Evolutionary conservation across 2,797 vertebrate species (phyloP).

Genomic region (Florisuga fusca): DNA sequence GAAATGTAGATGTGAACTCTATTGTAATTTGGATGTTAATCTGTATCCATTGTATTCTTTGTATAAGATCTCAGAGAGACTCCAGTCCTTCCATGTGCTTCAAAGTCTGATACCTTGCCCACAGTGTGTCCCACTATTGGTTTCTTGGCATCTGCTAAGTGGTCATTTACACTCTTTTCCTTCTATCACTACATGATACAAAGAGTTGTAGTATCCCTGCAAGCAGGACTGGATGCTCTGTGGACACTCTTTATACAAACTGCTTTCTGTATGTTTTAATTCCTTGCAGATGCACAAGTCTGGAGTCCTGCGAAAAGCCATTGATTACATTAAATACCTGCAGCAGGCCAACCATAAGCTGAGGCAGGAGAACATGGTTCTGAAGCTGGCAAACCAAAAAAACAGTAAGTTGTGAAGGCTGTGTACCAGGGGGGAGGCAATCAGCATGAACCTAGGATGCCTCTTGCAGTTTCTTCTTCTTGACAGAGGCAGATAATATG

Average conservation of each 20-base stretch:
- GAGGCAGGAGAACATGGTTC: constrained; percentile 94
- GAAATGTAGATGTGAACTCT: background rate
- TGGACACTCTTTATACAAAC: background rate
- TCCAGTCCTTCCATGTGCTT: background rate
- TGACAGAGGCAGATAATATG: background rate
- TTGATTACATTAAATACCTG: constrained; percentile 98
- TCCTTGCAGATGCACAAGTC: constrained; percentile 95
- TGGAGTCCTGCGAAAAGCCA: constrained; percentile 94
- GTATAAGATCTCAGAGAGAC: background rate
- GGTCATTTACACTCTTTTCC: background rate
- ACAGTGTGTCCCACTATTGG: rapidly evolving
- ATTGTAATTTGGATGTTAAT: background rate
- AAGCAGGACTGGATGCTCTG: background rate
- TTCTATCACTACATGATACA: background rate
- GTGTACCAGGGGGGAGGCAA: background rate
- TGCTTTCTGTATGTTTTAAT: background rate
- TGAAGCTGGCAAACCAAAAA: constrained; percentile 94
- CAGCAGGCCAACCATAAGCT: constrained; percentile 97
- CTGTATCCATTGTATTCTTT: background rate
- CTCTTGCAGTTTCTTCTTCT: background rate
- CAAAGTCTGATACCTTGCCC: background rate
- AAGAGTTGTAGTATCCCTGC: background rate
- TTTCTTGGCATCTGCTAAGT: background rate
- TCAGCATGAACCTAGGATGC: background rate
- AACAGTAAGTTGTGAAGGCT: constrained; percentile 86